Conservation (phyloP, 2,113 vertebrate genomes). For the Anguilla rostrata region DNA sequence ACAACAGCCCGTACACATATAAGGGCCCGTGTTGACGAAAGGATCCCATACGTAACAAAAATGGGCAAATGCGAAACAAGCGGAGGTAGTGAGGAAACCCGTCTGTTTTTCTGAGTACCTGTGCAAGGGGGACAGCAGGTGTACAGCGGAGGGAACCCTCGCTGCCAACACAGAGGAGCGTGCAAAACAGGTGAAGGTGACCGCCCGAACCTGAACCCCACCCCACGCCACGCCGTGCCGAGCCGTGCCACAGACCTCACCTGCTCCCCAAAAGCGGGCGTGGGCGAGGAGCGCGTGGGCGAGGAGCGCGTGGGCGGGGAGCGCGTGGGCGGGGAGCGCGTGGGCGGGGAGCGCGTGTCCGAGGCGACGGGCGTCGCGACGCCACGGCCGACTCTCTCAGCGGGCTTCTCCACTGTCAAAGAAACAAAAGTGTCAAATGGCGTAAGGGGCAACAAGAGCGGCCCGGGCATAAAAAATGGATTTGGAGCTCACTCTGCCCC, state of each 20-base stretch:
- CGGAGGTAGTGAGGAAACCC: too few relatives aligned
- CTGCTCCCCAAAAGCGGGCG: slow-evolving; percentile 38
- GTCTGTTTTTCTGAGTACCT: too few relatives aligned
- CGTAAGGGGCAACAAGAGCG: neutral
- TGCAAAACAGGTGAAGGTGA: slow-evolving; percentile 50
- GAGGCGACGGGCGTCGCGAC: slow-evolving; percentile 22
- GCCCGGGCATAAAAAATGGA: neutral
- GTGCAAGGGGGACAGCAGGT: too few relatives aligned
- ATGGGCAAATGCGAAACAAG: too few relatives aligned
- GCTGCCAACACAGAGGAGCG: too few relatives aligned
- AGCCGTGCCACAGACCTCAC: slow-evolving; percentile 50
- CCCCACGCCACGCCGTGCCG: neutral
- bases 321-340: slow-evolving; percentile 10
- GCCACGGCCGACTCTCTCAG: slow-evolving; percentile 8
- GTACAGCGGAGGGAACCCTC: too few relatives aligned
- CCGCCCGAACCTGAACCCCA: slow-evolving; percentile 51
- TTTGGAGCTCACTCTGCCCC: neutral
- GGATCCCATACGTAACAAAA: too few relatives aligned
- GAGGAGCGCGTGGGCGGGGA: slow-evolving; percentile 14
- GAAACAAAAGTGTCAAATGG: slow-evolving; percentile 21
- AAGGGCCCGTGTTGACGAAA: too few relatives aligned
- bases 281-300: neutral
- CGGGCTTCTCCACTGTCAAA: slow-evolving; percentile 7
- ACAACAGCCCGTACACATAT: too few relatives aligned
- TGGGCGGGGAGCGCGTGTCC: slow-evolving; percentile 2